Base-by-base conservation (phyloP, 2,888 invertebrate species). In the Tetropium fuscum region DNA sequence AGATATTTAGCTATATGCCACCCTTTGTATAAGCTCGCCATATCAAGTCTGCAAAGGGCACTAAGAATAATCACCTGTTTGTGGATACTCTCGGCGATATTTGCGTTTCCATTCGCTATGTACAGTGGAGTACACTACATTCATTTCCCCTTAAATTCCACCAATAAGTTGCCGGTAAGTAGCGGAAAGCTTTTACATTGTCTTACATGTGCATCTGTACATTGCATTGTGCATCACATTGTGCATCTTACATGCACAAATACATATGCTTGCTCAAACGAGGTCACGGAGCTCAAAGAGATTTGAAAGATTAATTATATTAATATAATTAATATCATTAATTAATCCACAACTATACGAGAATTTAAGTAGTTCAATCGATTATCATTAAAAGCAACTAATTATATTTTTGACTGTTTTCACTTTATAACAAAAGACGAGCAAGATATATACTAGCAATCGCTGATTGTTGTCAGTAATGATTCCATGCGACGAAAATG, bases 1-100 rank as follows among this genome's bases (percentile, higher is more conserved):
- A 87, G 96, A 36, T 94, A 95, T 83, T 83, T 95, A 67, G 95
- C 95, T 22, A 95, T 96, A 75, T 96, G 96, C 78, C 92, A 95
- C 78, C 95, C 96, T 0, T 83, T 96, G 32, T 89, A 90, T 75
- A 85, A 92, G 60, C 92, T 94, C 81, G 88, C 90, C 27, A 91
- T 95, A 88, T 91, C 93, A 0, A 92, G 93, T 1, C 86, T 94
- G 20, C 88, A 91, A 44, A 84, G 95, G n/a, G 93, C 94, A 1
- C 81, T 91, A 22, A 86, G 90, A 63, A 92, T 95, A 64, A 93
- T 96, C 44, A 84, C 89, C 0, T 85, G 85, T 0, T 83, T 94
- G 4, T 96, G 96, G 96, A 75, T 88, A 1, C 76, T 92, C 4
- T 90, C 94, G 0, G 85, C 93, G 41, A 60, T 91, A 11, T 87